These are phyloP conservation scores for Nymphalis polychloros DNA, from an alignment of 2,888 invertebrate species.

Conservation along the genomic window DNA sequence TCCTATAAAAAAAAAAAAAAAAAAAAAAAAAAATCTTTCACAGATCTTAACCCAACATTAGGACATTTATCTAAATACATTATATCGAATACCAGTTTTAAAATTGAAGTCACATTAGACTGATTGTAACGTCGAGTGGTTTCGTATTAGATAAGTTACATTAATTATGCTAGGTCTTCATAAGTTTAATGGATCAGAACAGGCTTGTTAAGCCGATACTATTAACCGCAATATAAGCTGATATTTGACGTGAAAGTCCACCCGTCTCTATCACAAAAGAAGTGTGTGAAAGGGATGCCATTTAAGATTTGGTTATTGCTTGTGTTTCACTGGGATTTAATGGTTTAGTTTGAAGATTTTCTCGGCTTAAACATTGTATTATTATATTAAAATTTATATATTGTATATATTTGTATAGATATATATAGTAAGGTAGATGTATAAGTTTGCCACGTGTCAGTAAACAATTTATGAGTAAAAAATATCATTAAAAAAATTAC, in stretches of 20 bases:
- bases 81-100: too few species aligned
- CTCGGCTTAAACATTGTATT: not conserved
- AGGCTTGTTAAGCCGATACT: conserved; percentile 15
- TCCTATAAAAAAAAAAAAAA: too few species aligned
- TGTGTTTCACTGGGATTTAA: conserved; percentile 2
- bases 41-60: too few species aligned
- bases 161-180: conserved; percentile 32
- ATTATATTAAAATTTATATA: not conserved
- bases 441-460: too few species aligned
- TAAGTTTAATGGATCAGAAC: conserved; percentile 34
- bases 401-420: not conserved
- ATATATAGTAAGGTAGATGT: too few species aligned
- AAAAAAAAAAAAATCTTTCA: too few species aligned
- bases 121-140: conserved; percentile 14
- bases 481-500: too few species aligned
- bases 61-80: too few species aligned
- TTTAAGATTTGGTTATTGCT: not conserved
- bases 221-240: conserved; percentile 12
- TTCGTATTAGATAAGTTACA: conserved; percentile 26
- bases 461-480: too few species aligned
- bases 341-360: conserved; percentile 1
- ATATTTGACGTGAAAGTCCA: conserved; percentile 3
- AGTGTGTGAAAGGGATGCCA: not conserved
- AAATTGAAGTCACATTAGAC: not conserved
- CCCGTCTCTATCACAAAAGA: not conserved